Base-by-base conservation (phyloP, 2,113 vertebrate species). In the Pandion haliaetus region DNA sequence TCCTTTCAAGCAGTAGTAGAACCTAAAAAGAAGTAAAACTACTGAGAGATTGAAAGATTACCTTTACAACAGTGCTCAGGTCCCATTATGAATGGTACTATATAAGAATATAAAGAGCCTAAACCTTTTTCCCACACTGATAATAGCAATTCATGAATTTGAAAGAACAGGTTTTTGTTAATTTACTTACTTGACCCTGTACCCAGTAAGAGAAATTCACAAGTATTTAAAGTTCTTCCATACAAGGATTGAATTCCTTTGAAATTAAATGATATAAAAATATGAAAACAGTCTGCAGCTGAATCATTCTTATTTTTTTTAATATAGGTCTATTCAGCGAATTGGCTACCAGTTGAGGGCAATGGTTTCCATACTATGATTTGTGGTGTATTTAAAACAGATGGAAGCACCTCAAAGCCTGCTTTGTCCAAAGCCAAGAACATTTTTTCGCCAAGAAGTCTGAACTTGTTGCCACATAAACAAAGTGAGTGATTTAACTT, bases 381-480 rank as follows among this genome's bases (percentile, higher is more conserved):
- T 95, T 98, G 96, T 89, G 94, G 96, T 94, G 96, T 97, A 96
- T 97, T 98, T 97, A 95, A 97, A 97, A 97, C 96, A 97, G 97
- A 98, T 94, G 77, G 96, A 97, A 96, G 93, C 93, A 97, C 96
- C 97, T 98, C 95, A 95, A 95, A 97, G 94, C 80, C 38, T 61
- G 90, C 95, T 96, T 97, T 97, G 97, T 98, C 87, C 96, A 96
- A 98, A 95, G 98, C 98, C 98, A 98, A 98, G 98, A 96, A 98
- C 98, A 98, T 98, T 98, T 98, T 97, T 97, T 97, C 86, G 14
- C 87, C 95, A 97, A 94, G 89, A 89, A 91, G 90, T 97, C 92
- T 90, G 91, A 98, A 97, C 95, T 98, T 97, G 91, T 95, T 98
- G 98, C 98, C 98, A 97, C 97, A 98, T 97, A 98, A 98, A 98